Percentiles rank a stretch among this genome's conserved stretches.
These are phyloP conservation scores for Piaya cayana DNA, from an alignment of 2,113 vertebrate species.

Conservation along the genomic window DNA sequence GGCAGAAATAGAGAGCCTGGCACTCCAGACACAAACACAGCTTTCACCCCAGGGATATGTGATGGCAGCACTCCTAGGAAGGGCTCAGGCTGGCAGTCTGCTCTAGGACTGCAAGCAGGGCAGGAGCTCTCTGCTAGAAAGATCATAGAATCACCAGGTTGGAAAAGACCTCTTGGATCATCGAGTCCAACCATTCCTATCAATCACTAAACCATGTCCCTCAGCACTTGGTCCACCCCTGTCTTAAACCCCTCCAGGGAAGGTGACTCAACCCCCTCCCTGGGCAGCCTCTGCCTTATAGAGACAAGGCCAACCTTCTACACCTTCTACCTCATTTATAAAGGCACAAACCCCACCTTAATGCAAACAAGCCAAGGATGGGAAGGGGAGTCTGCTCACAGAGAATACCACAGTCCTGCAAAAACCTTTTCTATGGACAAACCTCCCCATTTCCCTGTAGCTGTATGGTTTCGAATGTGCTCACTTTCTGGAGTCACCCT, in stretches of 20 bases:
- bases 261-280: no score
- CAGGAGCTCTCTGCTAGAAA: background rate
- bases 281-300: background rate
- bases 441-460: background rate
- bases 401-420: rapidly evolving
- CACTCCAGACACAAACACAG: background rate
- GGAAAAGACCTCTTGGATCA: no score
- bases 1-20: background rate
- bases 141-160: no score
- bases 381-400: background rate
- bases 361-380: rapidly evolving
- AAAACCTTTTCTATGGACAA: background rate
- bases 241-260: no score
- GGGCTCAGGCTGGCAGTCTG: background rate
- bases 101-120: background rate
- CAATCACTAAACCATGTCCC: no score
- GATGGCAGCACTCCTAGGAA: background rate
- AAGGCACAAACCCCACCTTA: background rate
- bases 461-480: background rate
- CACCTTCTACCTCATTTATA: background rate
- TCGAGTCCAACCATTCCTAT: no score
- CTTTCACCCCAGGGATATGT: background rate
- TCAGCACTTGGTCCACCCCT: no score
- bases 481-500: background rate
- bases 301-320: background rate